phyloP scores from a whole-genome alignment of 2,113 vertebrate genomes.

The Otus sunia region DNA sequence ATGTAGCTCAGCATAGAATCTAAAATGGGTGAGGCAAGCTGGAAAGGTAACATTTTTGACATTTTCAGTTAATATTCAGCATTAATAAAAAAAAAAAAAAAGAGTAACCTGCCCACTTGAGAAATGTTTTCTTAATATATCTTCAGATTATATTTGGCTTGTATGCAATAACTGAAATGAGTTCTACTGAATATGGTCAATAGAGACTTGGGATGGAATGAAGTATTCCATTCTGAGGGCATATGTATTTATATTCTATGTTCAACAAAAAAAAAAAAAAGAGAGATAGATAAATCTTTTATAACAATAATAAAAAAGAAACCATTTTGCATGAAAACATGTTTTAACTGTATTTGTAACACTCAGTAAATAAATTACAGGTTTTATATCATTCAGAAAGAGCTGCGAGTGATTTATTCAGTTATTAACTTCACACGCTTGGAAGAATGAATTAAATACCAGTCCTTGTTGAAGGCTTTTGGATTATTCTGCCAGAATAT shows the following conservation, averaged over 20 bases:
- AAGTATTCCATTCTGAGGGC: background rate
- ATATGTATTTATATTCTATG: background rate
- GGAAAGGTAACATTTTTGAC: background rate
- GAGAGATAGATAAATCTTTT: background rate
- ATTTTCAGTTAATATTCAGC: background rate
- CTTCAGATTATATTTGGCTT: background rate
- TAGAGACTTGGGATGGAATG: background rate
- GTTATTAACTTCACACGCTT: constrained; percentile 79
- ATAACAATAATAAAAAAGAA: constrained; percentile 65
- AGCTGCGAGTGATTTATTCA: constrained; percentile 77
- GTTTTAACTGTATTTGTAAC: constrained; percentile 78
- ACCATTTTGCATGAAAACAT: constrained; percentile 78
- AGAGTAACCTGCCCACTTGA: background rate
- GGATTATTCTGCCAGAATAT: constrained; percentile 63
- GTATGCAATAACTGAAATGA: background rate
- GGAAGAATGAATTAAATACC: constrained; percentile 77
- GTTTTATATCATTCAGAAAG: constrained; percentile 80
- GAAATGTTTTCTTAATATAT: background rate
- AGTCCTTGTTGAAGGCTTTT: constrained; percentile 57
- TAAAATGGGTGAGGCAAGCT: background rate
- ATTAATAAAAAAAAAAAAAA: background rate
- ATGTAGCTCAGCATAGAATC: background rate
- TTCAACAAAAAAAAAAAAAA: constrained; percentile 25
- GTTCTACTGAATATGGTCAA: background rate
- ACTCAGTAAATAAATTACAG: constrained; percentile 83